These are phyloP conservation scores for Erinaceus europaeus DNA, from an alignment of 2,113 vertebrate species.

Conservation along the genomic window DNA sequence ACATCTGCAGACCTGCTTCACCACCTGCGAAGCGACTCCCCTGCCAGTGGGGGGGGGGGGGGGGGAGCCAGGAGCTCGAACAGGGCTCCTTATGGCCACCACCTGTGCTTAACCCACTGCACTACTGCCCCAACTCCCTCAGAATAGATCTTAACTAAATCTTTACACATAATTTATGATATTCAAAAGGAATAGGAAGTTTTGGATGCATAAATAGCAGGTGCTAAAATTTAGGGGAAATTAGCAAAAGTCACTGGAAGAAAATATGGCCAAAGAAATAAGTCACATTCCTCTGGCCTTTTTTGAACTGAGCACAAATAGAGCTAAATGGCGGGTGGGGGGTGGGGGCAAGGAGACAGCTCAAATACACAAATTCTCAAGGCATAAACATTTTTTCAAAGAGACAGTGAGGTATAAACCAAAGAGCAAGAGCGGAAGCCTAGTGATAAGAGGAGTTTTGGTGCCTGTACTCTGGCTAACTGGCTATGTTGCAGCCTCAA, in stretches of 20 bases:
- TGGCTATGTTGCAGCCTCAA: not conserved
- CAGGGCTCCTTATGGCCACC: too few species aligned
- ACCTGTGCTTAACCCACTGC: too few species aligned
- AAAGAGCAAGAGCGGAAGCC: not conserved
- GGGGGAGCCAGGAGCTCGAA: too few species aligned
- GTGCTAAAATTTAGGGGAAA: not conserved
- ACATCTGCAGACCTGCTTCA: too few species aligned
- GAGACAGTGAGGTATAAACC: not conserved
- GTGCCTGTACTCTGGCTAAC: accelerated
- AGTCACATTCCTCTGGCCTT: not conserved
- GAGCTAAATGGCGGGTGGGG: not conserved
- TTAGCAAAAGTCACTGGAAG: not conserved
- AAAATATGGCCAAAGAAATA: not conserved
- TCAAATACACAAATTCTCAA: not conserved
- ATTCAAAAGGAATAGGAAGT: not conserved
- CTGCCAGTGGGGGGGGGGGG: too few species aligned
- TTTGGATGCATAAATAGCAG: not conserved
- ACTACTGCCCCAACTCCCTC: not conserved
- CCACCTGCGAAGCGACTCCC: too few species aligned
- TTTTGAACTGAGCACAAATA: not conserved
- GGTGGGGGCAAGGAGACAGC: not conserved
- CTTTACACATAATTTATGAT: not conserved
- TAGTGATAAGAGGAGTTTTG: not conserved
- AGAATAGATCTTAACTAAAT: not conserved
- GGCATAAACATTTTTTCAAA: not conserved